A percentile compares a stretch with the other conserved stretches of the same genome.
These are phyloP conservation scores for Pyrgus malvae DNA, from an alignment of 2,888 invertebrate species.

Conservation along the genomic window DNA sequence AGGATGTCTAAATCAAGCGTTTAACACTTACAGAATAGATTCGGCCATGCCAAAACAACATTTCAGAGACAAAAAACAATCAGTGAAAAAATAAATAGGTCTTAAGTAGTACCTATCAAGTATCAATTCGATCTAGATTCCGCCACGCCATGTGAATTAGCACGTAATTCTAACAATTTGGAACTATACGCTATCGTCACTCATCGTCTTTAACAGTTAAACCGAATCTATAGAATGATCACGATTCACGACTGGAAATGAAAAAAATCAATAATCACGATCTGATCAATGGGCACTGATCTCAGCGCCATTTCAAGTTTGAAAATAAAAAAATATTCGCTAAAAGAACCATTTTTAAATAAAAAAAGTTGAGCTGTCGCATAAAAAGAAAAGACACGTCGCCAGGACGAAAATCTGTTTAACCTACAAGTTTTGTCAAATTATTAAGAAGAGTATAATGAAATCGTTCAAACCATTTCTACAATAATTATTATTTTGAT, in stretches of 20 bases:
- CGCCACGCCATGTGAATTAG: slow-evolving; percentile 4
- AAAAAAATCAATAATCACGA: slow-evolving; percentile 27
- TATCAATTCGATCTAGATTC: slow-evolving; percentile 13
- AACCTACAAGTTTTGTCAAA: no score
- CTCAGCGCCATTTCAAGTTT: no score
- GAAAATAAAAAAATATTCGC: no score
- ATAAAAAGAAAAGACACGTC: no score
- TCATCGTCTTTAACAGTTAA: slow-evolving; percentile 6
- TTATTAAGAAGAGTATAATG: no score
- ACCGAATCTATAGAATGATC: slow-evolving; percentile 9
- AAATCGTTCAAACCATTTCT: no score
- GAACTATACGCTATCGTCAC: slow-evolving; percentile 1
- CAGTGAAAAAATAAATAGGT: slow-evolving; percentile 1
- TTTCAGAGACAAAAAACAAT: background rate
- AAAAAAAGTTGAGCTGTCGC: no score
- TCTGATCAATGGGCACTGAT: slow-evolving; percentile 20
- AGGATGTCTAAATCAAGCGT: slow-evolving; percentile 2
- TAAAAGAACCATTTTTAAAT: no score
- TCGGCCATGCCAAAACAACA: background rate
- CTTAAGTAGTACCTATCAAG: background rate
- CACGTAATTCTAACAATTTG: slow-evolving; percentile 10
- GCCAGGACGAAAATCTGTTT: no score
- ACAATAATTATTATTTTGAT: no score
- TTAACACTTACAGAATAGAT: slow-evolving; percentile 4
- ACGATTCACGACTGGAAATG: slow-evolving; percentile 14